Percentiles rank a stretch among this genome's conserved stretches.
phyloP scores from a whole-genome alignment of 1,140 invertebrate species.

The Lepidurus apus region DNA sequence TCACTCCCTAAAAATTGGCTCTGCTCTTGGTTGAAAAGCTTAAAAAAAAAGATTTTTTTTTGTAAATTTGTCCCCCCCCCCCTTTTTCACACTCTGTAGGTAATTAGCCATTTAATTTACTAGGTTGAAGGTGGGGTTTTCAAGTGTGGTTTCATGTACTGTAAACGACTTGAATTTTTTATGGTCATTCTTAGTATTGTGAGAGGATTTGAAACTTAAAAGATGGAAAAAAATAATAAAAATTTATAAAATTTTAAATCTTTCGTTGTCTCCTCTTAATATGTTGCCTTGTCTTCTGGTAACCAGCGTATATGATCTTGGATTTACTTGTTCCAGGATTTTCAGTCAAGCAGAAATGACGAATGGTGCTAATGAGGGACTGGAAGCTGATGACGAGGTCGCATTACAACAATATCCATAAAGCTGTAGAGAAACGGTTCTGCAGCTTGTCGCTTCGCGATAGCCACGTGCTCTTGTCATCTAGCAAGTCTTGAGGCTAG shows the following conservation, averaged over 20 bases:
- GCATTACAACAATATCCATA: not conserved
- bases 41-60: not conserved
- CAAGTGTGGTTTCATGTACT: not conserved
- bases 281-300: not conserved
- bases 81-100: not conserved
- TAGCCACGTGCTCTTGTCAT: not conserved
- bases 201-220: slow-evolving; percentile 1
- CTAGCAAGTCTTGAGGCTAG: not conserved
- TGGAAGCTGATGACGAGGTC: not conserved
- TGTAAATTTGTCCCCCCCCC: not conserved
- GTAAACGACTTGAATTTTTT: slow-evolving; percentile 22
- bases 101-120: not conserved
- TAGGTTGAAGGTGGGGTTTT: slow-evolving; percentile 18
- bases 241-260: not conserved
- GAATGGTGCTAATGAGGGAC: not conserved
- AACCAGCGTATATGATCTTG: not conserved
- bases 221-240: not conserved
- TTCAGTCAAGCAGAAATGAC: not conserved
- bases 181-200: slow-evolving; percentile 6
- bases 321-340: not conserved
- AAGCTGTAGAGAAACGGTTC: not conserved
- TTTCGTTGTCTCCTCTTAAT: not conserved
- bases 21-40: not conserved
- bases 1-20: not conserved
- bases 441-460: slow-evolving; percentile 5